These are phyloP conservation scores for Vicugna pacos DNA, from an alignment of 2,113 vertebrate species.

Conservation along the genomic window DNA sequence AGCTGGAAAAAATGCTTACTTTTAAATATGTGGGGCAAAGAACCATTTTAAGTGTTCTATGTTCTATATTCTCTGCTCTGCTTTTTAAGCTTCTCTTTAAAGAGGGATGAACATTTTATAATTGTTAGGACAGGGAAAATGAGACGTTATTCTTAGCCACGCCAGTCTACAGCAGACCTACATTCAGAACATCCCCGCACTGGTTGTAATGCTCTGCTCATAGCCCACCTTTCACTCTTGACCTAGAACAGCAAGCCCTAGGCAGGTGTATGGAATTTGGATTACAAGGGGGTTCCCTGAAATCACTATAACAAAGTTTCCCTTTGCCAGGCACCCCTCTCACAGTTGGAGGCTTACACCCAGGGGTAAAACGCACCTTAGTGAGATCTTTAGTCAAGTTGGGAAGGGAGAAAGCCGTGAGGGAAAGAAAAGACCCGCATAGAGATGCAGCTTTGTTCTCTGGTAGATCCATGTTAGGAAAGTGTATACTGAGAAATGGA, in stretches of 20 bases:
- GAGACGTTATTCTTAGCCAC: not conserved
- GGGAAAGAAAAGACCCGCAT: not conserved
- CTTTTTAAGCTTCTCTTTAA: not conserved
- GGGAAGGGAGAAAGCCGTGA: not conserved
- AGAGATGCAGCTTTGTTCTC: not conserved
- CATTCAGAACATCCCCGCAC: not conserved
- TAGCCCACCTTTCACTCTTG: too few relatives aligned
- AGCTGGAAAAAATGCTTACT: not conserved
- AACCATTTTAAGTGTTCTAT: not conserved
- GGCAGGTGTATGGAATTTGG: too few relatives aligned
- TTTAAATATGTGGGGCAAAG: not conserved
- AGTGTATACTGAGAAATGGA: not conserved
- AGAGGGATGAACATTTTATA: not conserved
- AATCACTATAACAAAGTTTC: not conserved
- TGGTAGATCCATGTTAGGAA: not conserved
- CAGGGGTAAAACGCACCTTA: accelerated
- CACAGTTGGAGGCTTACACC: accelerated
- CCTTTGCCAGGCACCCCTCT: not conserved
- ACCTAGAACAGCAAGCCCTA: not conserved
- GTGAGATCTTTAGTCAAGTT: not conserved
- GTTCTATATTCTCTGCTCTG: not conserved
- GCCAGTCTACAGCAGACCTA: not conserved
- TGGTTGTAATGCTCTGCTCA: not conserved
- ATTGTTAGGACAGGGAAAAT: not conserved
- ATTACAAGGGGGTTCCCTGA: not conserved